A percentile compares a stretch with the other conserved stretches of the same genome.
These are phyloP conservation scores for Nezara viridula DNA, from an alignment of 2,888 invertebrate genomes.

Conservation along the genomic window DNA sequence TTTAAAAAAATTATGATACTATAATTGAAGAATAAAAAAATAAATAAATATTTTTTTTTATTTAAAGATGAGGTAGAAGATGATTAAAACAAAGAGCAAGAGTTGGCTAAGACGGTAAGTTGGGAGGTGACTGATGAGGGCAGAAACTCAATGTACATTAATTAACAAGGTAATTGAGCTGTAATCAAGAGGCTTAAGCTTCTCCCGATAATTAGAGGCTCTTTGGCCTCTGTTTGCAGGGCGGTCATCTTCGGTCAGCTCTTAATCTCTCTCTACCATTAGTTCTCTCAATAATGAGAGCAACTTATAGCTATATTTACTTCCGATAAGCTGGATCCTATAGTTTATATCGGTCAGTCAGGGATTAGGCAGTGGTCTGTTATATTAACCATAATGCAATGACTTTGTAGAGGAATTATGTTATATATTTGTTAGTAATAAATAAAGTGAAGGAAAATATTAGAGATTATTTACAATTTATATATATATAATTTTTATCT, in stretches of 20 bases:
- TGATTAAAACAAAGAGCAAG: neutral
- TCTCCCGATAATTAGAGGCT: conserved; percentile 37
- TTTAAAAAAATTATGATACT: no score
- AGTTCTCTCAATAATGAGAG: neutral
- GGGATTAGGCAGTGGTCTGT: neutral
- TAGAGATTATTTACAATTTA: no score
- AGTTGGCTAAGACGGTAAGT: conserved; percentile 21
- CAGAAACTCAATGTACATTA: conserved; percentile 37
- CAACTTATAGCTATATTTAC: neutral
- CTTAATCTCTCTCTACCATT: conserved; percentile 5
- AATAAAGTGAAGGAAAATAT: no score
- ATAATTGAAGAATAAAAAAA: no score
- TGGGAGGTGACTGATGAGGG: conserved; percentile 43
- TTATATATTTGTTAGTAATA: no score
- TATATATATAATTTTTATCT: no score
- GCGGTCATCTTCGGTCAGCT: conserved; percentile 26
- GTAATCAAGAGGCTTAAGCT: conserved; percentile 32
- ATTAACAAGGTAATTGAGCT: conserved; percentile 42
- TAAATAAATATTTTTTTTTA: no score
- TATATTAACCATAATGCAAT: neutral
- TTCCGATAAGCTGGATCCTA: neutral
- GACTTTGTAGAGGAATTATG: no score
- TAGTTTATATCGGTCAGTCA: neutral
- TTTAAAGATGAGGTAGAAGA: neutral
- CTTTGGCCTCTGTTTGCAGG: conserved; percentile 32